Evolutionary conservation across 92 coral and sea anemone genomes (phyloP).

Genomic region (Scolanthus callimorphus): DNA sequence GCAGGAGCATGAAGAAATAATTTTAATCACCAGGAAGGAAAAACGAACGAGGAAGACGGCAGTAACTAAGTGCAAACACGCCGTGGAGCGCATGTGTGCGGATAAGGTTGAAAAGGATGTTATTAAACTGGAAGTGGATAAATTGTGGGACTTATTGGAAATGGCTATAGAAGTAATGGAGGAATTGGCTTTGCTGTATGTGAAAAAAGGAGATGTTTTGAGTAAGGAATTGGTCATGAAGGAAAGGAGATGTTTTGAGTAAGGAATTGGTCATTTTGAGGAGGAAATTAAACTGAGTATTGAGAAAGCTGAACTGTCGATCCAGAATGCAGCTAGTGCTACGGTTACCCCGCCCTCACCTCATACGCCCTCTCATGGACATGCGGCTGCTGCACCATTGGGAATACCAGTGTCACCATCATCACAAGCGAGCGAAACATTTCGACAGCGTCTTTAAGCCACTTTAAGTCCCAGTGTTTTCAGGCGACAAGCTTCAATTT

Average conservation of each 20-base stretch:
- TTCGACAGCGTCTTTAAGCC: slow-evolving; percentile 7
- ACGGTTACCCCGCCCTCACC: too few species aligned
- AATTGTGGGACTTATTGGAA: slow-evolving; percentile 4
- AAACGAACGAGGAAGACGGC: neutral
- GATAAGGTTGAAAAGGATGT: neutral
- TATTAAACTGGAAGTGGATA: neutral
- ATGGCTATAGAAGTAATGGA: neutral
- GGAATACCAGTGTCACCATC: neutral
- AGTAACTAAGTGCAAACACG: slow-evolving; percentile 1
- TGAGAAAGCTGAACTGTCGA: neutral
- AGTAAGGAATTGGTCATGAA: neutral
- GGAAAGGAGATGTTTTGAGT: neutral
- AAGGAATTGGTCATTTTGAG: neutral
- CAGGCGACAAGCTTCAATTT: slow-evolving; percentile 44
- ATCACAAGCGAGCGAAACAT: neutral
- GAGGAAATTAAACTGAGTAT: neutral
- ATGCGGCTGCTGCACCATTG: too few species aligned
- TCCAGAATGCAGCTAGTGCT: neutral
- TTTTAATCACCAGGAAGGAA: neutral
- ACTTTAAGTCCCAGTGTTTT: slow-evolving; percentile 25
- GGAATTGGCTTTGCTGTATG: neutral
- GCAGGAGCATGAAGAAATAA: neutral
- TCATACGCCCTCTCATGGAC: too few species aligned
- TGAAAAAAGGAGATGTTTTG: neutral
- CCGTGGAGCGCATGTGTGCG: neutral